phyloP scores from a whole-genome alignment of 1,140 invertebrate species.

The Piezodorus guildinii region DNA sequence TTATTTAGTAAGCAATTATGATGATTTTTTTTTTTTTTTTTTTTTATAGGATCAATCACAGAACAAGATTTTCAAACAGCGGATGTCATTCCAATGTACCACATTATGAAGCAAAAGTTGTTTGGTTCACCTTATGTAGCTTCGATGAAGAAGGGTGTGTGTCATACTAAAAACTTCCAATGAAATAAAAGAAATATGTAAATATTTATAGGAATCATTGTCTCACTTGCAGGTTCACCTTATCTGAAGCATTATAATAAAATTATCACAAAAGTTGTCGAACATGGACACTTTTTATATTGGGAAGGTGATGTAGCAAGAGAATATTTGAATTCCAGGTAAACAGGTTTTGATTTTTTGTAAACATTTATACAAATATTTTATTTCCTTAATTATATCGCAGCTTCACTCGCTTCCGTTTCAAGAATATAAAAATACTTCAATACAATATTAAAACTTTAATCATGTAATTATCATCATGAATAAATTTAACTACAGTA shows the following conservation, averaged over 20 bases:
- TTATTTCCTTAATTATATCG: too few relatives aligned
- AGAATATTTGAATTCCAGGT: slow-evolving; percentile 19
- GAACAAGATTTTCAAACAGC: slow-evolving; percentile 18
- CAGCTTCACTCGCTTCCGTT: too few relatives aligned
- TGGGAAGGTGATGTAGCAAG: slow-evolving; percentile 27
- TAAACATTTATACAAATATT: too few relatives aligned
- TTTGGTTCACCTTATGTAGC: slow-evolving; percentile 17
- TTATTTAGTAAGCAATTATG: too few relatives aligned
- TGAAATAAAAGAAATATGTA: background rate
- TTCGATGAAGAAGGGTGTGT: slow-evolving; percentile 16
- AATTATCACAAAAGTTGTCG: slow-evolving; percentile 19
- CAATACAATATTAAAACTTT: too few relatives aligned
- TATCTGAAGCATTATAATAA: slow-evolving; percentile 23
- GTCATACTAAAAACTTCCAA: background rate
- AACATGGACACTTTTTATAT: slow-evolving; percentile 20
- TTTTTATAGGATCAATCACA: slow-evolving; percentile 8
- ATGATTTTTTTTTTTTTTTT: slow-evolving; percentile 11
- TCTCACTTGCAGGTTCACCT: slow-evolving; percentile 15
- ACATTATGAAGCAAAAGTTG: slow-evolving; percentile 18
- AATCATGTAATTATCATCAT: too few relatives aligned
- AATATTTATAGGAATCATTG: background rate
- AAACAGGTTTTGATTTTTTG: too few relatives aligned
- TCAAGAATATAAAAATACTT: too few relatives aligned
- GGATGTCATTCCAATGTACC: slow-evolving; percentile 8
- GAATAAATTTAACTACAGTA: too few relatives aligned